Percentiles rank a stretch among this genome's conserved stretches.
These are phyloP conservation scores for Loris lydekkerianus DNA, from an alignment of 2,797 vertebrate genomes.

Conservation along the genomic window DNA sequence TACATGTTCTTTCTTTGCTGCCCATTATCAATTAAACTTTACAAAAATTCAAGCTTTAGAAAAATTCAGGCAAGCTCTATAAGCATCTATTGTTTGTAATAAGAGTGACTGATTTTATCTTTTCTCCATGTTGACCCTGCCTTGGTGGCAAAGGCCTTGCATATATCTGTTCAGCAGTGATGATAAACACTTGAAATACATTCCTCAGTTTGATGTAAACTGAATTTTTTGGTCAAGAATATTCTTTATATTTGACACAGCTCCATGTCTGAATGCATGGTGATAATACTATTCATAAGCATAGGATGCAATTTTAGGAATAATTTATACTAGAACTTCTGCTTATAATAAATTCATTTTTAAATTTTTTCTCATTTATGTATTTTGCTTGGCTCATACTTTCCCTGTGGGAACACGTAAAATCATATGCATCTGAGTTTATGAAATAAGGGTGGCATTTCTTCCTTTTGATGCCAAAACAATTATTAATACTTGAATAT, in stretches of 20 bases:
- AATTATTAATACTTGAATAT: conserved; percentile 77
- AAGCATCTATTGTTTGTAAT: not conserved
- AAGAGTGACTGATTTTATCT: not conserved
- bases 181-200: not conserved
- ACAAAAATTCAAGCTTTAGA: not conserved
- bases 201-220: not conserved
- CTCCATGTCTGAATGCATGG: not conserved
- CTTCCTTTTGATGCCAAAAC: conserved; percentile 65
- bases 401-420: conserved; percentile 60
- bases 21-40: not conserved
- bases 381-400: not conserved
- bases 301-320: not conserved
- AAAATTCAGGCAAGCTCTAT: not conserved
- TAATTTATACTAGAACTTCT: not conserved
- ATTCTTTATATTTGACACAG: not conserved
- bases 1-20: not conserved
- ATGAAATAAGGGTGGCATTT: conserved; percentile 68
- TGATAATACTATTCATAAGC: not conserved
- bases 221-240: conserved; percentile 11
- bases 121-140: not conserved
- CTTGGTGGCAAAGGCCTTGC: not conserved
- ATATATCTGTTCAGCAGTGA: not conserved
- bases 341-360: not conserved
- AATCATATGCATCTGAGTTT: conserved; percentile 70
- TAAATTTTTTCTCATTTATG: conserved; percentile 3